Percentiles rank a stretch among this genome's conserved stretches.
phyloP scores from a whole-genome alignment of 2,888 invertebrate genomes.

The Himalopsyche japonica region DNA sequence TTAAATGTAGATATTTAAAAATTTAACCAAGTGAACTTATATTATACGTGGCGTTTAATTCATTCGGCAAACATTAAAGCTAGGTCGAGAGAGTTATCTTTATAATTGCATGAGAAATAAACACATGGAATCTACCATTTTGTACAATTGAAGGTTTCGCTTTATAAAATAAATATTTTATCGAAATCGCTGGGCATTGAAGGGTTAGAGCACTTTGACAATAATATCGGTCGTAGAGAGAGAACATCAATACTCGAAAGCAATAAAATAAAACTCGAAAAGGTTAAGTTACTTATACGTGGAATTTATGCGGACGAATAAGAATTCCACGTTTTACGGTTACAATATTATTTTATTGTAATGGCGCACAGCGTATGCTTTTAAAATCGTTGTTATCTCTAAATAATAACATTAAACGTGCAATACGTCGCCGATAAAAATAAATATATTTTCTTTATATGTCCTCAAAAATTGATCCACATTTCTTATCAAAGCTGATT shows the following conservation, averaged over 20 bases:
- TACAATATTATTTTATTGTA: background rate
- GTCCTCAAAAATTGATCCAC: too few relatives aligned
- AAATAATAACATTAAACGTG: background rate
- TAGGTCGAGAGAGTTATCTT: too few relatives aligned
- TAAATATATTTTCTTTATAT: too few relatives aligned
- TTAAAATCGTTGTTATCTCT: background rate
- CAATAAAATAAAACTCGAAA: background rate
- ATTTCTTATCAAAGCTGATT: too few relatives aligned
- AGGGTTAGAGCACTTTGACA: background rate
- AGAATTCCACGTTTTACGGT: background rate
- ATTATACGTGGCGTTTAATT: too few relatives aligned
- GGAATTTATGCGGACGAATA: background rate
- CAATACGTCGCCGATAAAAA: background rate
- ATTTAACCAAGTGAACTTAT: too few relatives aligned
- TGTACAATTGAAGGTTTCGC: too few relatives aligned
- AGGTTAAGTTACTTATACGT: background rate
- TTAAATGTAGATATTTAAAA: too few relatives aligned
- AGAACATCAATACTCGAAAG: background rate
- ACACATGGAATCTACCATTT: too few relatives aligned
- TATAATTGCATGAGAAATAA: too few relatives aligned
- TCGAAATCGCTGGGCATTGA: background rate
- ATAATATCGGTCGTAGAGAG: constrained; percentile 1
- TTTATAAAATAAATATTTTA: background rate
- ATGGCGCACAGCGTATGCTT: background rate
- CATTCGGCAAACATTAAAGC: too few relatives aligned